Percentiles rank a stretch among this genome's conserved stretches.
Conservation (phyloP, 2,113 vertebrate species). For the Callipepla squamata region DNA sequence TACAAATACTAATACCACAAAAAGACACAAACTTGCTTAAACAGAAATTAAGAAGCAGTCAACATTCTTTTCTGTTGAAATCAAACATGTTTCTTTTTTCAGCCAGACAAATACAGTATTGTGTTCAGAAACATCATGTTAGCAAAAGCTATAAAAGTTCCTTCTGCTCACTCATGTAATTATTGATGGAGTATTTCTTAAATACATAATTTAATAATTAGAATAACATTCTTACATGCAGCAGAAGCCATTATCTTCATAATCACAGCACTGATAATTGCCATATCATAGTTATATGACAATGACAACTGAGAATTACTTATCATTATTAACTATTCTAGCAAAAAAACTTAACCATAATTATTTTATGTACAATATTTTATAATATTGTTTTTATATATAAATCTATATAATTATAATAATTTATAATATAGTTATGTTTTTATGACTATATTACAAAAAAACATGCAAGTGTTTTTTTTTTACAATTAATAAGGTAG, state of each 20-base stretch:
- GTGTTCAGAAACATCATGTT: background rate
- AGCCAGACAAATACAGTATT: background rate
- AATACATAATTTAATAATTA: background rate
- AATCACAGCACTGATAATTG: background rate
- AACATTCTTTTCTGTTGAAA: background rate
- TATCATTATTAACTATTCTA: background rate
- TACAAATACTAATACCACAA: background rate
- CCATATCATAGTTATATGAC: background rate
- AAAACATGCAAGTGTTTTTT: accelerated
- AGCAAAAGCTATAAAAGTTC: background rate
- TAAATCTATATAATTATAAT: too few relatives aligned
- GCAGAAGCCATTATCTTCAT: background rate
- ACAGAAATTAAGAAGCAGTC: background rate
- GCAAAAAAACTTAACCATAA: background rate
- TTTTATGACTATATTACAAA: background rate
- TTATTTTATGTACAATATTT: too few relatives aligned
- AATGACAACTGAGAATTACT: background rate
- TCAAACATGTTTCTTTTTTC: background rate
- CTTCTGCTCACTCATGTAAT: background rate
- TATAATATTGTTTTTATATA: too few relatives aligned
- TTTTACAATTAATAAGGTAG: background rate
- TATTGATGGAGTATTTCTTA: background rate
- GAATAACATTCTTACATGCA: background rate
- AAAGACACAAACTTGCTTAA: background rate
- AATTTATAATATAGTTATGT: too few relatives aligned